Base-by-base conservation (phyloP, 2,113 vertebrate species). In the Zosterops pallidus region DNA sequence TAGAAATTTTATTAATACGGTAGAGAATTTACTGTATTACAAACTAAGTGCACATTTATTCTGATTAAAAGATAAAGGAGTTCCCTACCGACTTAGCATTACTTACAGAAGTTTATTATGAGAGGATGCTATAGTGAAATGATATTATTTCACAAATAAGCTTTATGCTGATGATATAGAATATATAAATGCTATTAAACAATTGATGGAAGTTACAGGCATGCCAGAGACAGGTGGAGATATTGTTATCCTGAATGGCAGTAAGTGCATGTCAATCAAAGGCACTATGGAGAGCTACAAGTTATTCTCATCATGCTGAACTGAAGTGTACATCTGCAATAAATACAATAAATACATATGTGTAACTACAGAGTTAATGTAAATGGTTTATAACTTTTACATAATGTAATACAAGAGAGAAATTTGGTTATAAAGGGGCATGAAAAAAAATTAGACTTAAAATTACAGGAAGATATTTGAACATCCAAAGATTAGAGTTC, bases 381-480 rank as follows among this genome's bases (percentile, higher is more conserved):
- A 86, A 86, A 53, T 1, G 0, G 19, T 56, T 87, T 85, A 18
- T 56, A 80, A 64, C 13, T 80, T 69, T 44, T 90, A 53, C 14
- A 60, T 20, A 70, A 59, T 29, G 31, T 31, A 63, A 79, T 15
- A 65, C 6, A 62, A 65, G 24, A 35, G 10, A 50, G 14, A 3
- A 94, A 76, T 76, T 2, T 83, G 57, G 8, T 83, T 89, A 52
- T 35, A 86, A 85, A 69, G 28, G 49, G 19, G 6, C 19, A 80
- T 44, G 39, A 86, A 47, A 76, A 39, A 92, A 47, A 80, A 47
- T 68, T 64, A 80, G 33, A 72, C 41, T 76, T 71, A 64, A 65
- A 92, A 92, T 79, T 83, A 72, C 24, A 68, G 59, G 37, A 70
- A 67, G 75, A 49, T 60, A 79, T 25, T 86, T 86, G 86, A 93